Base-by-base conservation (phyloP, 2,113 vertebrate genomes). In the Chaetodon auriga region DNA sequence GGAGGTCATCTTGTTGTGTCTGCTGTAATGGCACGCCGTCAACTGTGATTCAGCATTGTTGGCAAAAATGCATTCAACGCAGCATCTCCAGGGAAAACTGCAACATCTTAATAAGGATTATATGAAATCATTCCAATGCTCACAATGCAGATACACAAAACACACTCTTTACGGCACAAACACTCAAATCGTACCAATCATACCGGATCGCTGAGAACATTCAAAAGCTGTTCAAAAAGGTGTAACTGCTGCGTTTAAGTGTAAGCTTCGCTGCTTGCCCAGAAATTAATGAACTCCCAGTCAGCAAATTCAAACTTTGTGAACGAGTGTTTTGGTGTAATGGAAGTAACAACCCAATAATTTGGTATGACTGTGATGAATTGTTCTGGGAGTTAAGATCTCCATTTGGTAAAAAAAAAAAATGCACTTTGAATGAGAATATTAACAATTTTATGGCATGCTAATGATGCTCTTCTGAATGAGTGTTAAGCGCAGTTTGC, bases 1-100 rank as follows among this genome's bases (percentile, higher is more conserved):
- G 69, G 80, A 84, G 92, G 92, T 91, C 91, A 92, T 87, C 78
- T 69, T 87, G 81, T 85, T 92, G 70, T 15, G 3, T 72, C 75
- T 71, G 41, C 76, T 64, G 13, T 75, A 74, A 88, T 30, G 63
- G 68, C 36, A 81, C 48, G 15, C 61, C 38, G 12, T 88, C 74
- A 84, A 43, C 30, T 75, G 76, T 78, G 75, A 93, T 64, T 82
- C 68, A 89, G 76, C 80, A 68, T 43, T 68, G 66, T 68, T 71
- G 71, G 41, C 8, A 15, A 35, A 80, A 68, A 75, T 64, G 45
- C 14, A 7, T 41, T 23, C 19, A n/a, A 61, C 51, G 19, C 43
- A 71, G 10, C 36, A 64, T 30, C 21, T 54, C 23, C 64, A 36
- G 15, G 14, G 45, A 68, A 46, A 73, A 54, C 1, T 48, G 30